A percentile compares a stretch with the other conserved stretches of the same genome.
Evolutionary conservation across 2,113 vertebrate species (phyloP).

Genomic region (Podocnemis expansa): DNA sequence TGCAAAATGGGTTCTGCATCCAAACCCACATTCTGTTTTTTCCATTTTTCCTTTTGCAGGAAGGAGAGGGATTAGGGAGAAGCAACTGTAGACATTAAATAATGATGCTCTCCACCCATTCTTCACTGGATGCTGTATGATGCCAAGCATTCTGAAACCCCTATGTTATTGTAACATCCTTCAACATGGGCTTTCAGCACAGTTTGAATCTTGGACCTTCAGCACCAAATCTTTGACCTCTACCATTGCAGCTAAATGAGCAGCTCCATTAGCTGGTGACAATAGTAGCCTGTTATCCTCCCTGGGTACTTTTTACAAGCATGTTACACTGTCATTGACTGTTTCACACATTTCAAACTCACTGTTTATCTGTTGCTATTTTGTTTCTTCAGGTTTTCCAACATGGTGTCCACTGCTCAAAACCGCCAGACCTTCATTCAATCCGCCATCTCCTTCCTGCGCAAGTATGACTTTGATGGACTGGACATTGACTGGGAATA

Average conservation of each 20-base stretch:
- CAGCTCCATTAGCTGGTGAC: background rate
- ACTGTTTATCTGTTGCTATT: background rate
- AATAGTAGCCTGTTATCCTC: background rate
- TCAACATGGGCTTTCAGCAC: background rate
- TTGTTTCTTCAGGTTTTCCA: conserved; percentile 61
- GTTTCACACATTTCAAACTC: background rate
- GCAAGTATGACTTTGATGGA: conserved; percentile 73
- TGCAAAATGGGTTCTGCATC: background rate
- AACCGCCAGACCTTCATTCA: conserved; percentile 70
- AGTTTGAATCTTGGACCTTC: background rate
- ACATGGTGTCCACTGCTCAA: conserved; percentile 68
- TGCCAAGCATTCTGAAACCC: background rate
- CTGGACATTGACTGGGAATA: conserved; percentile 80
- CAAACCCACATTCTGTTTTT: background rate
- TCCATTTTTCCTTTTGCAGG: background rate
- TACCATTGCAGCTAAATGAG: background rate
- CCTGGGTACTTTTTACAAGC: background rate
- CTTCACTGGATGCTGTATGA: background rate
- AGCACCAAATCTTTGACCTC: background rate
- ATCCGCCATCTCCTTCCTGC: conserved; percentile 72
- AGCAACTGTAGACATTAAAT: background rate
- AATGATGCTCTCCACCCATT: background rate
- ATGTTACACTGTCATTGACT: background rate
- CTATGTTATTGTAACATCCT: background rate
- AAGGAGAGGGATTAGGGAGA: background rate